These are phyloP conservation scores for Polyergus mexicanus DNA, from an alignment of 1,140 invertebrate genomes.

Conservation along the genomic window DNA sequence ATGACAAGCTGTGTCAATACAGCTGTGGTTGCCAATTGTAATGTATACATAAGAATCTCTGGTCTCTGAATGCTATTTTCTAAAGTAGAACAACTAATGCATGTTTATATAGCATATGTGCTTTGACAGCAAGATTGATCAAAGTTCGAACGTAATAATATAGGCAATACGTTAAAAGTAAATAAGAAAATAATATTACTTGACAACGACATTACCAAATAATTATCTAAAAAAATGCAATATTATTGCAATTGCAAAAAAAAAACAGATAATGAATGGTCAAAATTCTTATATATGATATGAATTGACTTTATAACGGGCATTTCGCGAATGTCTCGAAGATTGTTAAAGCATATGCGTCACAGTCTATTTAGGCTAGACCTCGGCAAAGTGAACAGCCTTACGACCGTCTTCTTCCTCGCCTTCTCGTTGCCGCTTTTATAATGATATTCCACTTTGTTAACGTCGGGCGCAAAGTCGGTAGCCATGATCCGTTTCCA, in stretches of 20 bases:
- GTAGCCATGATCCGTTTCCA: conserved; percentile 85
- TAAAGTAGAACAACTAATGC: not conserved
- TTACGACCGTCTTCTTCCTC: conserved; percentile 37
- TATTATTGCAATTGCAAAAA: not conserved
- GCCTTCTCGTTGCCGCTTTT: conserved; percentile 59
- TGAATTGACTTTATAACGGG: not conserved
- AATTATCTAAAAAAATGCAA: not conserved
- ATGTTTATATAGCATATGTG: not conserved
- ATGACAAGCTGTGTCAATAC: conserved; percentile 30
- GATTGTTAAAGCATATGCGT: conserved; percentile 36
- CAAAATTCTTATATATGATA: conserved; percentile 10
- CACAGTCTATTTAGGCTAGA: conserved; percentile 49
- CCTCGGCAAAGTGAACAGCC: conserved; percentile 48
- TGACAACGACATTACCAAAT: conserved; percentile 10
- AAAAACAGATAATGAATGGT: not conserved
- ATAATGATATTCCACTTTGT: conserved; percentile 80
- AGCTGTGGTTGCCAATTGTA: conserved; percentile 23
- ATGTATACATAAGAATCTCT: not conserved
- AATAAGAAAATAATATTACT: conserved; percentile 22
- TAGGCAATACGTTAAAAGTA: no score
- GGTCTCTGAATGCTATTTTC: not conserved
- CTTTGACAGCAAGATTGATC: not conserved
- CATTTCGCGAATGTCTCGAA: not conserved
- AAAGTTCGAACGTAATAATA: not conserved
- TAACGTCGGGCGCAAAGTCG: conserved; percentile 76